A percentile compares a stretch with the other conserved stretches of the same genome.
Conservation (phyloP, 2,888 invertebrate genomes). For the Odiellus spinosus region DNA sequence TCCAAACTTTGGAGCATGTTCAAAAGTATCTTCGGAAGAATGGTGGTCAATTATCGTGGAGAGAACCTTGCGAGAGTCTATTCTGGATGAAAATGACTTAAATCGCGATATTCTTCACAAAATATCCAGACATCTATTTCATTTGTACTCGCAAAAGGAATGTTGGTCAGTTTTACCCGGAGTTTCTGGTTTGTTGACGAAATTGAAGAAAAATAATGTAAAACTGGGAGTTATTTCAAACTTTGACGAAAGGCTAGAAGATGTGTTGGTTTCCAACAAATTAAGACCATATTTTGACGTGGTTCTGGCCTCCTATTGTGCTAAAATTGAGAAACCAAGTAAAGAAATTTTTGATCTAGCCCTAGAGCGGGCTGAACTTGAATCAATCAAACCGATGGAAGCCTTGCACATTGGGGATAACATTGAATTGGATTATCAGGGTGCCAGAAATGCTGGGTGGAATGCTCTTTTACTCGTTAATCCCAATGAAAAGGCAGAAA, state of each 20-base stretch:
- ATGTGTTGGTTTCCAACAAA: slow-evolving; percentile 46
- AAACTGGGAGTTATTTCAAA: slow-evolving; percentile 66
- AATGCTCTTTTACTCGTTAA: slow-evolving; percentile 38
- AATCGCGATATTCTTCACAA: slow-evolving; percentile 19
- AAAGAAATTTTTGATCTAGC: slow-evolving; percentile 51
- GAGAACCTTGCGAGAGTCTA: slow-evolving; percentile 42
- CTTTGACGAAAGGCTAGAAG: slow-evolving; percentile 62
- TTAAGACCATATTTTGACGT: slow-evolving; percentile 61
- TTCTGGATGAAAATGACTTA: slow-evolving; percentile 11
- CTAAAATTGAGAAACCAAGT: slow-evolving; percentile 57
- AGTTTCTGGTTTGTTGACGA: slow-evolving; percentile 44
- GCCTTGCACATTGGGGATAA: slow-evolving; percentile 73
- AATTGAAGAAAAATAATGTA: slow-evolving; percentile 31
- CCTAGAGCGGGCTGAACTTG: slow-evolving; percentile 34
- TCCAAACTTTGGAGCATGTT: slow-evolving; percentile 61
- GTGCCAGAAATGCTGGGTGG: slow-evolving; percentile 60
- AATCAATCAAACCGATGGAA: slow-evolving; percentile 37
- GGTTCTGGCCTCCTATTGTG: slow-evolving; percentile 58
- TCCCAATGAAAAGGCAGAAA: neutral
- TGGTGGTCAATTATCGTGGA: slow-evolving; percentile 66
- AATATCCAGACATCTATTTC: slow-evolving; percentile 28
- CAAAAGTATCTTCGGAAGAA: slow-evolving; percentile 49
- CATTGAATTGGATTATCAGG: slow-evolving; percentile 54
- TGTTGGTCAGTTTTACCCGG: slow-evolving; percentile 59
- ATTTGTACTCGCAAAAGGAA: slow-evolving; percentile 47